Evolutionary conservation across 2,888 invertebrate genomes (phyloP).

Genomic region (Timema cristinae): DNA sequence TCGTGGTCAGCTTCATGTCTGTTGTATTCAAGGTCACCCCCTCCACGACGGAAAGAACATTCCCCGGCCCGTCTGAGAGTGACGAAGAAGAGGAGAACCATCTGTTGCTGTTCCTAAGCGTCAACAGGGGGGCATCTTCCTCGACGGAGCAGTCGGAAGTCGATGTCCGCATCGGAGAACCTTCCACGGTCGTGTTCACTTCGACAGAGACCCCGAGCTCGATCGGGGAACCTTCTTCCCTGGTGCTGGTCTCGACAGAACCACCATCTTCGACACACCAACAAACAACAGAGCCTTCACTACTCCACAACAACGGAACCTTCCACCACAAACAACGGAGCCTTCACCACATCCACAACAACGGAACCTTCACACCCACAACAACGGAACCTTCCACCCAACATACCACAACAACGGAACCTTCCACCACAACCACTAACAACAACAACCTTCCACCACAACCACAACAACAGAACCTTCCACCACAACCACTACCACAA

Average conservation of each 20-base stretch:
- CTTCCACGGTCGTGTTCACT: no score
- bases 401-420: slow-evolving; percentile 15
- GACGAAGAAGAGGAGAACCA: no score
- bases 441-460: slow-evolving; percentile 23
- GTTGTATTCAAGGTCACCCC: no score
- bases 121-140: no score
- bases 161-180: no score
- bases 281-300: slow-evolving; percentile 16
- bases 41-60: no score
- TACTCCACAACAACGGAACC: slow-evolving; percentile 27
- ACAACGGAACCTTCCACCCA: slow-evolving; percentile 24
- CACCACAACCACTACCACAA: slow-evolving; percentile 13
- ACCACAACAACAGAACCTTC: slow-evolving; percentile 40
- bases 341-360: slow-evolving; percentile 25
- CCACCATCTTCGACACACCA: slow-evolving; percentile 28
- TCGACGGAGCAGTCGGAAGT: no score
- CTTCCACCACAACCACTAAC: neutral
- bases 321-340: slow-evolving; percentile 28
- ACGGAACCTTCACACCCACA: slow-evolving; percentile 25
- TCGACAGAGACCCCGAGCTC: no score
- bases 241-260: neutral
- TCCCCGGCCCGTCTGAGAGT: no score
- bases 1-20: no score
- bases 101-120: no score
- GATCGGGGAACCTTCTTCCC: neutral